Evolutionary conservation across 2,888 invertebrate species (phyloP), one percentile per base, ranked within the genome.

Genomic region (Coecobrya sp.): DNA sequence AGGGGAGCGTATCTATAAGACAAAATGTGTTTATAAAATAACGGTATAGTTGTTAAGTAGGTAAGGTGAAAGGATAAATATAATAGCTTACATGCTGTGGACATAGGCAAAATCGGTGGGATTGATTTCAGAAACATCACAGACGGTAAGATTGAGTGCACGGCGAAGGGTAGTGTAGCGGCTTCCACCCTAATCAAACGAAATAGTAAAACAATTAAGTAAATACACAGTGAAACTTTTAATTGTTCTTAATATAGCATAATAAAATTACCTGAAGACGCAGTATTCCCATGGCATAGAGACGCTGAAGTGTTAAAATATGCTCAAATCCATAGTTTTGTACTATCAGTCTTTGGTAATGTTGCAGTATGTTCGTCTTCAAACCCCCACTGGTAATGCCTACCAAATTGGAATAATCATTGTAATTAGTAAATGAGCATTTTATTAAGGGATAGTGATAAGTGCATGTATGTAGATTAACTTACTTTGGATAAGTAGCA

Each of bases 271-370:
- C 97, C 96, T 98, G 98, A 0, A 97, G 95, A 94, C 97, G 97
- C 7, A 99, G 96, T 5, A 99, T 96, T 0, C 98, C 98, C 22
- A 97, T 97, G 95, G 98, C 98, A 96, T 99, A 99, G 92, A 99
- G 96, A 96, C 98, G 98, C 93, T 97, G 97, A 36, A 99, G 96
- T 0, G 98, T 97, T 0, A 99, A 96, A 95, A 99, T 96, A 86
- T 98, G 97, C 95, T 98, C 97, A 94, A 98, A 97, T 0, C 99
- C 99, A 95, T 99, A 99, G 0, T 98, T 98, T 96, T 98, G 97
- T 86, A 97, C 96, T 81, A 98, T 96, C 95, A 98, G 97, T 94
- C 97, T 96, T 95, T 97, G 97, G 95, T 98, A 98, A 95, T 97
- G 96, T 93, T 97, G 97, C 86, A 98, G 94, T 0, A 99, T 97